Conservation (phyloP, 2,888 invertebrate genomes). For the Syrphus vitripennis region DNA sequence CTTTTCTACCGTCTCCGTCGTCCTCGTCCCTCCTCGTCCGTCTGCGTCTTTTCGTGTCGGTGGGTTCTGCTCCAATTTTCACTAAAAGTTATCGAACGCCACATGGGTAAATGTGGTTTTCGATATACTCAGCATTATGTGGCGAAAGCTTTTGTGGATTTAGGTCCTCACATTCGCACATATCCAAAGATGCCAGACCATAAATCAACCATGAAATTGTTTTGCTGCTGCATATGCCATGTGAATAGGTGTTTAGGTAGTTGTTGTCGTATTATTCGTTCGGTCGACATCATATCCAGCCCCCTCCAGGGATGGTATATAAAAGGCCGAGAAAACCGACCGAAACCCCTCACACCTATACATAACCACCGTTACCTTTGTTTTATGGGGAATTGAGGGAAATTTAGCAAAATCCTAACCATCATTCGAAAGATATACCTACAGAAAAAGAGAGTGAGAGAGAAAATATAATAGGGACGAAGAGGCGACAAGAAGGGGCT, state of each 20-base stretch:
- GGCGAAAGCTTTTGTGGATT: slow-evolving; percentile 62
- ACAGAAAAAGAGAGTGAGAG: background rate
- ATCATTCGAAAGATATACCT: background rate
- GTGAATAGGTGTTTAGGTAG: slow-evolving; percentile 54
- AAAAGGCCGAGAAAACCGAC: background rate
- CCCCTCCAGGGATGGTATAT: background rate
- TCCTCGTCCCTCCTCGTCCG: background rate
- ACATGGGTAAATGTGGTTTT: slow-evolving; percentile 50
- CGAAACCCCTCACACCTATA: background rate
- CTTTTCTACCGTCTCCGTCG: background rate
- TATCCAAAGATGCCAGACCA: slow-evolving; percentile 51
- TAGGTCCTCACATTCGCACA: slow-evolving; percentile 66
- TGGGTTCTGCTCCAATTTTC: slow-evolving; percentile 26
- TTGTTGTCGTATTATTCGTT: slow-evolving; percentile 4
- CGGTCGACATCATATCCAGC: background rate
- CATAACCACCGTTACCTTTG: slow-evolving; percentile 18
- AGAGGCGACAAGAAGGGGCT: background rate
- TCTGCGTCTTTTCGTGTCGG: slow-evolving; percentile 10
- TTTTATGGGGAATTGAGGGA: slow-evolving; percentile 53
- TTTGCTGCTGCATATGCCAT: slow-evolving; percentile 71
- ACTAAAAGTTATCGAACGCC: slow-evolving; percentile 26
- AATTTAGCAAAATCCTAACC: slow-evolving; percentile 47
- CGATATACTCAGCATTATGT: slow-evolving; percentile 55
- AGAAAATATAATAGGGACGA: background rate
- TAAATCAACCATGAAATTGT: slow-evolving; percentile 71